phyloP scores from a whole-genome alignment of 2,888 invertebrate species.

The Meteorus colon region DNA sequence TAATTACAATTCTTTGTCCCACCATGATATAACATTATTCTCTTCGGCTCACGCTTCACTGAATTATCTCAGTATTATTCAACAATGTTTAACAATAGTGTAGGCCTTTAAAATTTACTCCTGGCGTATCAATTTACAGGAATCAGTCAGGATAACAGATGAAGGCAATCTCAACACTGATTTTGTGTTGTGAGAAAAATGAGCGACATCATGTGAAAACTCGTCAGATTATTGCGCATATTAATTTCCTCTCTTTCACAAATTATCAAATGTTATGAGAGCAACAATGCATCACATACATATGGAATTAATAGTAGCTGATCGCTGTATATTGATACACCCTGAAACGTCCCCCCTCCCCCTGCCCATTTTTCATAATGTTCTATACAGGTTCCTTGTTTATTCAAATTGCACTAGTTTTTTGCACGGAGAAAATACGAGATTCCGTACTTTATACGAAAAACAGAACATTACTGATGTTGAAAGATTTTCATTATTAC shows the following conservation, averaged over 20 bases:
- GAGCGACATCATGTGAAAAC: neutral
- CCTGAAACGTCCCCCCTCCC: conserved; percentile 51
- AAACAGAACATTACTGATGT: conserved; percentile 49
- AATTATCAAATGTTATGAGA: conserved; percentile 9
- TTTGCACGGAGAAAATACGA: conserved; percentile 56
- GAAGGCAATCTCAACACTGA: conserved; percentile 25
- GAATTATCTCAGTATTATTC: conserved; percentile 60
- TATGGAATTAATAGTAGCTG: conserved; percentile 48
- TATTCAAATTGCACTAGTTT: conserved; percentile 69
- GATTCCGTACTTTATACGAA: conserved; percentile 42
- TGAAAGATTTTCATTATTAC: neutral
- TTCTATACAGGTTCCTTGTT: conserved; percentile 24
- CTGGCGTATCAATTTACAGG: conserved; percentile 62
- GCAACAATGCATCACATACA: conserved; percentile 25
- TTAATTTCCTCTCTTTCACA: conserved; percentile 3
- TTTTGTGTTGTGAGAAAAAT: conserved; percentile 34
- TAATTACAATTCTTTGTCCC: conserved; percentile 63
- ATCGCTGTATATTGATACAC: conserved; percentile 62
- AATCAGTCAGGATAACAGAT: conserved; percentile 55
- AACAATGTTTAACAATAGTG: conserved; percentile 70
- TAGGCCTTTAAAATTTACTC: conserved; percentile 65
- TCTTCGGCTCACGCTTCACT: conserved; percentile 38
- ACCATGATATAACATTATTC: conserved; percentile 52
- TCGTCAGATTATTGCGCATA: neutral
- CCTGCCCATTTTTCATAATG: neutral